Conservation (phyloP, 2,888 invertebrate genomes). For the Lasioglossum marginatum region DNA sequence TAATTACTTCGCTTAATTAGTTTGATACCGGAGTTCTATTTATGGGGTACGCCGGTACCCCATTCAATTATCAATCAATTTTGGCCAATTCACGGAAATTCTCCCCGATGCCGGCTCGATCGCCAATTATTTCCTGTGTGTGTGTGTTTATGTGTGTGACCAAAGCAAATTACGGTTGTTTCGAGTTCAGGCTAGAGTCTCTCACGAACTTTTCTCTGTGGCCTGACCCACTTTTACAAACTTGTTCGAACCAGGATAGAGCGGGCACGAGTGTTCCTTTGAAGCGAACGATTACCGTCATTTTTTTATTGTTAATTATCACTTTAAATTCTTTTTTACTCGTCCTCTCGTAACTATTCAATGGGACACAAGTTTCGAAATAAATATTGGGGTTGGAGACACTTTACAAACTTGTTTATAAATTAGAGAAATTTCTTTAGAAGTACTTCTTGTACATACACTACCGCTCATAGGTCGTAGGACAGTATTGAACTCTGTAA, state of each 20-base stretch:
- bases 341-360: too few relatives aligned
- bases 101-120: neutral
- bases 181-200: neutral
- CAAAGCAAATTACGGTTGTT: neutral
- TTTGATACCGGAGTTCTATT: neutral
- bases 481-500: too few relatives aligned
- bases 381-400: too few relatives aligned
- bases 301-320: neutral
- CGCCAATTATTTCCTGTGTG: neutral
- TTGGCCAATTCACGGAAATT: neutral
- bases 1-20: slow-evolving; percentile 32
- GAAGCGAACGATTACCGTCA: neutral
- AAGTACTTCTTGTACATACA: too few relatives aligned
- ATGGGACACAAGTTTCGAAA: too few relatives aligned
- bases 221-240: neutral
- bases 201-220: neutral
- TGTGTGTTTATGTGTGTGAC: too few relatives aligned
- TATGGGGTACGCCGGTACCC: neutral
- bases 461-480: too few relatives aligned
- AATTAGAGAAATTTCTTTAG: too few relatives aligned
- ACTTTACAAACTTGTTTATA: too few relatives aligned
- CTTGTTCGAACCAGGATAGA: neutral
- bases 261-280: neutral
- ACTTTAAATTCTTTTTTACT: neutral
- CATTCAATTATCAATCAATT: slow-evolving; percentile 16